These are phyloP conservation scores for Keiferia lycopersicella DNA, from an alignment of 2,888 invertebrate genomes.

Conservation along the genomic window DNA sequence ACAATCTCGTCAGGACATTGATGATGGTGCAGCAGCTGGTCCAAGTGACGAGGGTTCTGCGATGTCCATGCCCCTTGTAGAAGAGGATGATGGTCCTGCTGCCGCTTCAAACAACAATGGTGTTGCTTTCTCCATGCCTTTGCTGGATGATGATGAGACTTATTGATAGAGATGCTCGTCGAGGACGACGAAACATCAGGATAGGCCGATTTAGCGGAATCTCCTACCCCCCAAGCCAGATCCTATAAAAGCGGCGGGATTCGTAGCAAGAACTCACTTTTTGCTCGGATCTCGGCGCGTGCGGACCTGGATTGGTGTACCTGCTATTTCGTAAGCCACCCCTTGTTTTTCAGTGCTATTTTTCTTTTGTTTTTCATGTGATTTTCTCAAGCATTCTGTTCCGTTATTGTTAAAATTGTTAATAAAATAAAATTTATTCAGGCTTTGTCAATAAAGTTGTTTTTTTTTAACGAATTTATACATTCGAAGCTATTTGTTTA, in stretches of 20 bases:
- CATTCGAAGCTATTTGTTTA: no score
- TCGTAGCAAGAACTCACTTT: background rate
- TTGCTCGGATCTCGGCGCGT: background rate
- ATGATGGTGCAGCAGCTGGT: no score
- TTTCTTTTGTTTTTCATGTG: background rate
- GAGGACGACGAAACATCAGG: slow-evolving; percentile 27
- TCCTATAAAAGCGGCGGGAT: background rate
- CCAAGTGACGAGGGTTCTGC: background rate
- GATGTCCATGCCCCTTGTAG: background rate
- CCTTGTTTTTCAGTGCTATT: background rate
- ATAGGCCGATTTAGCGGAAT: slow-evolving; percentile 25
- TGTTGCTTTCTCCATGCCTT: background rate
- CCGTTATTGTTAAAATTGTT: background rate
- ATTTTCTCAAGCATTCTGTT: slow-evolving; percentile 2
- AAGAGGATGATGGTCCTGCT: background rate
- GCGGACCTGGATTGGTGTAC: background rate
- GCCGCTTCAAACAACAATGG: background rate
- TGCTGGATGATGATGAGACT: background rate
- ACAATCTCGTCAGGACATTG: no score
- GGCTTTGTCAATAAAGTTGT: background rate
- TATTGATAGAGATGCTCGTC: background rate
- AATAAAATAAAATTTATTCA: background rate
- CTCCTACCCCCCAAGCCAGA: background rate
- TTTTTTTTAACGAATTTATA: background rate
- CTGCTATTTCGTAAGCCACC: slow-evolving; percentile 3